These are phyloP conservation scores for Varanus komodoensis DNA, from an alignment of 2,113 vertebrate genomes.

Conservation along the genomic window DNA sequence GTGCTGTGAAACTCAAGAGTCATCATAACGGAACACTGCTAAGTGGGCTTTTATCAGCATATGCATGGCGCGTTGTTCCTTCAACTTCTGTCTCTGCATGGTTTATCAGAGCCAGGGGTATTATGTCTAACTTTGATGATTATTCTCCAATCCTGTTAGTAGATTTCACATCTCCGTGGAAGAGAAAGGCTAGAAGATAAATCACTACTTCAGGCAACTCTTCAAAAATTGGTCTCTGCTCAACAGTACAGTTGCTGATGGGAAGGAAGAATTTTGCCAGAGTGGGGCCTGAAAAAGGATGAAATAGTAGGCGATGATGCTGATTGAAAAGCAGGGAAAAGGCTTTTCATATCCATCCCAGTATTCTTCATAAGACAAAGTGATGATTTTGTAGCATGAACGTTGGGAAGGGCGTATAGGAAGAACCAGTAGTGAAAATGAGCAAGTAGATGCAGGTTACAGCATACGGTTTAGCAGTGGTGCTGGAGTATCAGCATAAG, in stretches of 20 bases:
- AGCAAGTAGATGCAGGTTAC: not conserved
- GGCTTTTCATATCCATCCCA: accelerated
- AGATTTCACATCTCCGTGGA: not conserved
- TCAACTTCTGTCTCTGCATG: not conserved
- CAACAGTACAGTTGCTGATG: not conserved
- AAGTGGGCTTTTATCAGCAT: slow-evolving; percentile 50
- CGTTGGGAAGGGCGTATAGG: accelerated
- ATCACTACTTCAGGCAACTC: slow-evolving; percentile 12
- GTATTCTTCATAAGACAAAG: not conserved
- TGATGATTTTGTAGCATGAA: not conserved
- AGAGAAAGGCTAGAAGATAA: not conserved
- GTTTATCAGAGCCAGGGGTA: slow-evolving; percentile 22
- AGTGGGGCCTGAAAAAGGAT: accelerated
- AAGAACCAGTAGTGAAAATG: not conserved
- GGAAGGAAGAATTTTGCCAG: not conserved
- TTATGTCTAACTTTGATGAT: slow-evolving; percentile 10
- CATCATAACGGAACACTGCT: accelerated
- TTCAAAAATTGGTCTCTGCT: not conserved
- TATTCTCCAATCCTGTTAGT: slow-evolving; percentile 12
- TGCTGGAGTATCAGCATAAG: not conserved
- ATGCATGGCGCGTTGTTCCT: not conserved
- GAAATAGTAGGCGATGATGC: not conserved
- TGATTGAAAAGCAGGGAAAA: not conserved
- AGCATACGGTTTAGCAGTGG: not conserved
- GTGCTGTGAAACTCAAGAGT: not conserved